phyloP scores from a whole-genome alignment of 1,140 invertebrate species.

The Lutraria rhynchaena region DNA sequence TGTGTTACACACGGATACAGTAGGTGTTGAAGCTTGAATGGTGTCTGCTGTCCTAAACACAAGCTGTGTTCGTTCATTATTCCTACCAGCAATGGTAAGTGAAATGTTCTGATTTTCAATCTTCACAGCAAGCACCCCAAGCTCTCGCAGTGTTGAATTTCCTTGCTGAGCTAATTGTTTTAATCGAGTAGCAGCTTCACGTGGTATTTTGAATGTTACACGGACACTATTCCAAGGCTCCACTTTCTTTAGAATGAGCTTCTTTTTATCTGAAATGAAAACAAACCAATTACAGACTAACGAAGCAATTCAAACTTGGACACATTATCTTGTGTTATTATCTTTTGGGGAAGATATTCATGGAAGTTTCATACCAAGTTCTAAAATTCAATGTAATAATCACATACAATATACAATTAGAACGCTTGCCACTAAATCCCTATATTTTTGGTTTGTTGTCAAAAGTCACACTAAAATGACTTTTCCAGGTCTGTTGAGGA shows the following conservation, averaged over 20 bases:
- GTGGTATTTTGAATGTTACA: constrained; percentile 97
- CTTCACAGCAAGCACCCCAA: constrained; percentile 97
- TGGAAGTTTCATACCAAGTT: too few relatives aligned
- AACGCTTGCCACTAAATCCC: too few relatives aligned
- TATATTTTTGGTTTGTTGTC: too few relatives aligned
- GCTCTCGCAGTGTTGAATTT: constrained; percentile 91
- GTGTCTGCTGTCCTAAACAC: constrained; percentile 84
- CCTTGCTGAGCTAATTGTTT: constrained; percentile 95
- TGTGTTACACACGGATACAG: constrained; percentile 68
- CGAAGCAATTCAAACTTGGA: too few relatives aligned
- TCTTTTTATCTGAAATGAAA: constrained; percentile 73
- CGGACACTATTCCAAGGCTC: constrained; percentile 99
- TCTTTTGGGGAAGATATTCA: too few relatives aligned
- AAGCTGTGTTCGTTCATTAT: constrained; percentile 89
- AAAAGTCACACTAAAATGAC: too few relatives aligned
- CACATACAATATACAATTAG: too few relatives aligned
- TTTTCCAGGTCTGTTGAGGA: too few relatives aligned
- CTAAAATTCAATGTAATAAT: too few relatives aligned
- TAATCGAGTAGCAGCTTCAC: constrained; percentile 94
- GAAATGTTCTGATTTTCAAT: constrained; percentile 97
- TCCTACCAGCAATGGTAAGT: constrained; percentile 90
- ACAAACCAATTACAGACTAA: too few relatives aligned
- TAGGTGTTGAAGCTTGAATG: constrained; percentile 69
- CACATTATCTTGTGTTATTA: too few relatives aligned
- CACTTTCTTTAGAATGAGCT: constrained; percentile 88